phyloP scores from a whole-genome alignment of 2,797 vertebrate species.

The Varecia variegata region DNA sequence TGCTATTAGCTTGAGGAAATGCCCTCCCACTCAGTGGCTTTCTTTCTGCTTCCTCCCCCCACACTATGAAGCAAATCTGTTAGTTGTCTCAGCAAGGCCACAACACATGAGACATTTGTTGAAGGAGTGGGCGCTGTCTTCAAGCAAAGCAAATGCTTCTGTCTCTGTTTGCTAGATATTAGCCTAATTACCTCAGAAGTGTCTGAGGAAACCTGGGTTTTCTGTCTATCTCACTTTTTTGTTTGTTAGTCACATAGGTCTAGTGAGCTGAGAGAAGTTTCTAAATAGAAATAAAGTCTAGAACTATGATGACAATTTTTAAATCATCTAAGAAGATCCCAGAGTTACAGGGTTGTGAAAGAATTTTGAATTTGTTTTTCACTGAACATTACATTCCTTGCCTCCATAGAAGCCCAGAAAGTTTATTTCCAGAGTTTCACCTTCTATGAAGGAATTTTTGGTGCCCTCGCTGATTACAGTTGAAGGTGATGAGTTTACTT shows the following conservation, averaged over 20 bases:
- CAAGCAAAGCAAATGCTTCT: conserved; percentile 38
- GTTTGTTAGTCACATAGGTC: not conserved
- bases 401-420: not conserved
- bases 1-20: conserved; percentile 22
- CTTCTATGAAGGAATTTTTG: not conserved
- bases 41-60: not conserved
- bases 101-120: not conserved
- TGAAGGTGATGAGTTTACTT: not conserved
- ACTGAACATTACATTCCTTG: not conserved
- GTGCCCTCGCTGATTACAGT: not conserved
- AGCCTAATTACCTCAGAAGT: conserved; percentile 26
- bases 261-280: not conserved
- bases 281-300: conserved; percentile 21
- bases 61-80: conserved; percentile 18
- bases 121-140: conserved; percentile 42
- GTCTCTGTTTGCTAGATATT: conserved; percentile 1
- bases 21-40: not conserved
- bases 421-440: not conserved
- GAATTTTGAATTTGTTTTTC: not conserved
- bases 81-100: not conserved
- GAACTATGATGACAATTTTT: not conserved
- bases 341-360: not conserved
- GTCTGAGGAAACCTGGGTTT: not conserved
- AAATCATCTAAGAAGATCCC: not conserved
- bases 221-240: not conserved